Base-by-base conservation (phyloP, 2,888 invertebrate species). In the Sisyra terminalis region DNA sequence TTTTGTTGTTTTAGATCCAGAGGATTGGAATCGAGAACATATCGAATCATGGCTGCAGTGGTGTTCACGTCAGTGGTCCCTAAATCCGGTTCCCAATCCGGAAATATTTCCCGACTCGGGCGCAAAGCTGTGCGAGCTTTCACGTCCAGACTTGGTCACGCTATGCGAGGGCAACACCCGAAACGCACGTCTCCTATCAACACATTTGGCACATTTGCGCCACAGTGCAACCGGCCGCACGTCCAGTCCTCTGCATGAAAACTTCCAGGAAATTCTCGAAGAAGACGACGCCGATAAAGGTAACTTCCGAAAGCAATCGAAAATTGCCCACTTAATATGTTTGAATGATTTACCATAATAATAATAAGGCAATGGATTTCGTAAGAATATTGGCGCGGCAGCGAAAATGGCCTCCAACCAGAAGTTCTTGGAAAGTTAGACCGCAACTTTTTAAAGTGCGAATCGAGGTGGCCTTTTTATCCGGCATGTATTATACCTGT, bases 1-100 rank as follows among this genome's bases (percentile, higher is more conserved):
- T 42, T 34, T 17, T 10, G 31, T 39, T 35, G 40, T 56, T 55
- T 30, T 54, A 72, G 77, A 78, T 67, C 77, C 78, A 17, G 63
- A 67, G 40, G 73, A 71, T 54, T 78, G 78, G 78, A 69, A 62
- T 45, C 53, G 60, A 11, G 59, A 58, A 24, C 70, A 78, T 56
- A 71, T 78, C 47, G 59, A 60, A 44, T 66, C 67, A 38, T 78
- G 78, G 78, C 57, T 78, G 37, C 58, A 60, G 34, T 78, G 78
- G 77, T 69, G 72, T 51, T 64, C 68, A 24, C 64, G 64, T 42
- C 69, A 71, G 50, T 76, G 78, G 52, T 61, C 69, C 31, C 64
- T 78, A 45, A 61, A 64, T 37, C 71, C 71, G 5, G 54, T 60
- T 46, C 72, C 73, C 30, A 65, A 67, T 49, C 52, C 64, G 3